Percentiles rank a stretch among this genome's conserved stretches.
These are phyloP conservation scores for Muscina levida DNA, from an alignment of 2,888 invertebrate species.

Conservation along the genomic window DNA sequence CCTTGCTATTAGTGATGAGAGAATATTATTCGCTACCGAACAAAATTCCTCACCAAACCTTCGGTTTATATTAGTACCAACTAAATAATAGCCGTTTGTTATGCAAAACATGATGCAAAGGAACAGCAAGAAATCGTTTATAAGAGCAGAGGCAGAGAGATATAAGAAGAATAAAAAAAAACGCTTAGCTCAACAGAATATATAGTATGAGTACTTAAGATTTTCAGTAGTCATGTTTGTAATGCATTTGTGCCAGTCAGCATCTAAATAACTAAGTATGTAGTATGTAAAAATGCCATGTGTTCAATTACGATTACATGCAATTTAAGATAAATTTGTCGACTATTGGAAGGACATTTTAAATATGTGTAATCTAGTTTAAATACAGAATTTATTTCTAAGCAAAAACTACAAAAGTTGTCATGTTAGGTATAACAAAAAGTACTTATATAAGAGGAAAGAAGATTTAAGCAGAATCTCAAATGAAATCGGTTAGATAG, in stretches of 20 bases:
- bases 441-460: too few relatives aligned
- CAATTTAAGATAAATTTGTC: background rate
- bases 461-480: too few relatives aligned
- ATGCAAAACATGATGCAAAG: constrained; percentile 1
- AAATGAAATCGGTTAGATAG: too few relatives aligned
- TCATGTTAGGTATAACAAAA: too few relatives aligned
- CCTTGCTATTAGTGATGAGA: too few relatives aligned
- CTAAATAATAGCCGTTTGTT: constrained; percentile 13
- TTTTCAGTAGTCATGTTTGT: background rate
- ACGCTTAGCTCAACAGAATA: constrained; percentile 36
- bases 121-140: constrained; percentile 17
- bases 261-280: too few relatives aligned
- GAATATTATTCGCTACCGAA: too few relatives aligned
- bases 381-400: too few relatives aligned
- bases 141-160: too few relatives aligned
- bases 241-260: constrained; percentile 7
- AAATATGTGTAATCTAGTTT: too few relatives aligned
- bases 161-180: constrained; percentile 27
- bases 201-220: background rate
- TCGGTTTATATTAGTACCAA: background rate
- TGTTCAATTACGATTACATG: constrained; percentile 8
- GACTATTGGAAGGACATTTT: background rate
- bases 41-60: constrained; percentile 14
- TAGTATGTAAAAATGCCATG: constrained; percentile 15
- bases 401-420: too few relatives aligned